Conservation (phyloP, 2,888 invertebrate genomes). For the Entomobrya proxima region DNA sequence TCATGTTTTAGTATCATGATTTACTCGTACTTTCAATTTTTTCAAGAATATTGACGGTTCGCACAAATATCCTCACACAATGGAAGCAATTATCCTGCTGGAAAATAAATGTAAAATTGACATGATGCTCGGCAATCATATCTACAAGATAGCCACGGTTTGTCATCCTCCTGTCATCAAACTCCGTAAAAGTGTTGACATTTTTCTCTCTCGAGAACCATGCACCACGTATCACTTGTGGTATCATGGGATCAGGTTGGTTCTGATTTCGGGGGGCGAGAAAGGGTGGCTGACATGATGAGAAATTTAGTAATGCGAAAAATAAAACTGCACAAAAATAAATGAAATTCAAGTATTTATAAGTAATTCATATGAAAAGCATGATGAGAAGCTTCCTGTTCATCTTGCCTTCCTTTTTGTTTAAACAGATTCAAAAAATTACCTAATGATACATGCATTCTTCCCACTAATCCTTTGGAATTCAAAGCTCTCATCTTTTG, state of each 20-base stretch:
- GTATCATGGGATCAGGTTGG: slow-evolving; percentile 79
- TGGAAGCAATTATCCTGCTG: slow-evolving; percentile 84
- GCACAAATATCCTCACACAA: slow-evolving; percentile 89
- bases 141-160: slow-evolving; percentile 85
- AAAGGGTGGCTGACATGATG: slow-evolving; percentile 41
- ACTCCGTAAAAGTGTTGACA: slow-evolving; percentile 87
- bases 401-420: background rate
- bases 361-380: too few species aligned
- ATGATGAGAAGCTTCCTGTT: background rate
- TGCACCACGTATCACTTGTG: slow-evolving; percentile 87
- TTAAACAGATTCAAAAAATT: background rate
- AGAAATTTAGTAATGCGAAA: background rate
- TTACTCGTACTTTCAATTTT: slow-evolving; percentile 88
- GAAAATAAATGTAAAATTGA: slow-evolving; percentile 88
- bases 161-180: slow-evolving; percentile 88
- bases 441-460: slow-evolving; percentile 20
- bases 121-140: slow-evolving; percentile 85
- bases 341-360: too few species aligned
- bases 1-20: too few species aligned
- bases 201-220: slow-evolving; percentile 96
- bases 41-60: slow-evolving; percentile 92
- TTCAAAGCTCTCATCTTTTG: slow-evolving; percentile 2
- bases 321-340: slow-evolving; percentile 17
- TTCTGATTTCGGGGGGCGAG: background rate
- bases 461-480: background rate